Percentiles rank a stretch among this genome's conserved stretches.
phyloP scores from a whole-genome alignment of 2,113 vertebrate genomes.

The Pterocles burchelli region DNA sequence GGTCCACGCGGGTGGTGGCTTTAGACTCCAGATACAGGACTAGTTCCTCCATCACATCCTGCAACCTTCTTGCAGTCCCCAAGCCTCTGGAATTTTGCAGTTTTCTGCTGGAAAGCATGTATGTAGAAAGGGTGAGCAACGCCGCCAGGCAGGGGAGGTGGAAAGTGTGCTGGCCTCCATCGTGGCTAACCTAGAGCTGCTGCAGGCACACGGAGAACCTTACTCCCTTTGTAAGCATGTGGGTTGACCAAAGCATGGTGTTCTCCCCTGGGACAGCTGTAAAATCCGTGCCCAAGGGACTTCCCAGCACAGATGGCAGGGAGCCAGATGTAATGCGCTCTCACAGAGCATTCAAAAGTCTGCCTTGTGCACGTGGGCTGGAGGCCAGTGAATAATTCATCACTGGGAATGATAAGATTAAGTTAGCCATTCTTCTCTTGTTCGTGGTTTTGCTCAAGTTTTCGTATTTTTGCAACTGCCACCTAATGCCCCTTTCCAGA shows the following conservation, averaged over 20 bases:
- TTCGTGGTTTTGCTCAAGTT: not conserved
- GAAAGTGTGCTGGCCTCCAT: not conserved
- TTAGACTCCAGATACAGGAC: not conserved
- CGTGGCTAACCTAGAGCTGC: not conserved
- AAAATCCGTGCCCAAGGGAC: not conserved
- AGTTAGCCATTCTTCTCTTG: not conserved
- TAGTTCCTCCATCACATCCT: not conserved
- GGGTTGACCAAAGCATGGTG: not conserved
- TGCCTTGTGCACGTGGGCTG: rapidly evolving
- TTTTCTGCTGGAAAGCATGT: not conserved
- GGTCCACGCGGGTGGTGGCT: rapidly evolving
- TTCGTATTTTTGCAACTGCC: not conserved
- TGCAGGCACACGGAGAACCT: not conserved
- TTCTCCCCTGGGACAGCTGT: not conserved
- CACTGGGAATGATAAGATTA: not conserved
- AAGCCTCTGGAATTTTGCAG: not conserved
- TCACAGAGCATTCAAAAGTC: not conserved
- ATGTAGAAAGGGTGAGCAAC: not conserved
- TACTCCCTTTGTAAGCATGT: not conserved
- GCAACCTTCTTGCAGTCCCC: not conserved
- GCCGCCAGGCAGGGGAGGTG: not conserved
- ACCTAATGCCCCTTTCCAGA: not conserved
- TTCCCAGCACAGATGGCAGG: not conserved
- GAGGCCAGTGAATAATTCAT: not conserved
- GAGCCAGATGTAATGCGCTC: not conserved